Percentiles rank a stretch among this genome's conserved stretches.
phyloP scores from a whole-genome alignment of 2,113 vertebrate genomes.

The Xiphophorus hellerii region DNA sequence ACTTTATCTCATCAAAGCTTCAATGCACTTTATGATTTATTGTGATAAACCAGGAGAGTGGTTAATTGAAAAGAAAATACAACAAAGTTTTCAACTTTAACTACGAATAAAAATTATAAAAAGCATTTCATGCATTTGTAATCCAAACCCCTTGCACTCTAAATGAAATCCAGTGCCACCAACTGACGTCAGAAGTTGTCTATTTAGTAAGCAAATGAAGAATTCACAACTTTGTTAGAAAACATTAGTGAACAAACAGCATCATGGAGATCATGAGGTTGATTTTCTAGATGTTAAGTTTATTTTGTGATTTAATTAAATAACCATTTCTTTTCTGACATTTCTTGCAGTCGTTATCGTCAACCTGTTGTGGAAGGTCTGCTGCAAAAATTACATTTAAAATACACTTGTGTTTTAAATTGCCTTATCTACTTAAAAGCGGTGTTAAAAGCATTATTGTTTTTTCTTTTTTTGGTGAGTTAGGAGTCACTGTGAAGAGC shows the following conservation, averaged over 20 bases:
- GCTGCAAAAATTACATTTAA: no score
- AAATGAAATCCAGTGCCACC: no score
- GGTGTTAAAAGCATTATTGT: not conserved
- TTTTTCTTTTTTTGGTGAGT: not conserved
- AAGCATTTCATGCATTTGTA: not conserved
- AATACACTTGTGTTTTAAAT: not conserved
- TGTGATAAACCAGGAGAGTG: not conserved
- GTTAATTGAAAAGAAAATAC: not conserved
- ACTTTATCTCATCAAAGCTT: not conserved
- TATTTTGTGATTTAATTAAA: not conserved
- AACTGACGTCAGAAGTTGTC: no score
- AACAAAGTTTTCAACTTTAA: not conserved
- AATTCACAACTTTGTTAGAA: not conserved
- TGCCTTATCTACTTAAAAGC: not conserved
- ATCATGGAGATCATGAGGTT: not conserved
- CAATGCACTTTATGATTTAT: not conserved
- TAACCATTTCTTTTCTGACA: no score
- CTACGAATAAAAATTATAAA: not conserved
- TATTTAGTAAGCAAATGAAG: no score
- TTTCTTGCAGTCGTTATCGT: no score
- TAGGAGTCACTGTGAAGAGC: not conserved
- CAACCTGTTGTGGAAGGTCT: no score
- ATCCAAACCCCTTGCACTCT: not conserved
- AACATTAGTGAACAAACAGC: not conserved
- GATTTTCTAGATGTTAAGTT: not conserved